phyloP scores from a whole-genome alignment of 2,888 invertebrate species.

The Scaptodrosophila latifasciaeformis region DNA sequence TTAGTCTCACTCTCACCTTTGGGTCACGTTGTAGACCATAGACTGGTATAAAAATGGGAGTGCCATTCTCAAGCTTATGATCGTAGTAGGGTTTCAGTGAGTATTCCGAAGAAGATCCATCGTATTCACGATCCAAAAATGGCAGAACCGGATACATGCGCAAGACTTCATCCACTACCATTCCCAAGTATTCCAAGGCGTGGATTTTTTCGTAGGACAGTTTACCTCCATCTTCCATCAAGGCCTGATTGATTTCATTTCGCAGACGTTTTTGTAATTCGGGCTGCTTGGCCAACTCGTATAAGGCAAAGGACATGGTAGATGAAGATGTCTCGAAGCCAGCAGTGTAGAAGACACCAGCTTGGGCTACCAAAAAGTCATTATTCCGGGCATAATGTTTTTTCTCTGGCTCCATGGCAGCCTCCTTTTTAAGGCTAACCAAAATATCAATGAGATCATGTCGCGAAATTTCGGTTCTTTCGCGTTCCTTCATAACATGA shows the following conservation, averaged over 20 bases:
- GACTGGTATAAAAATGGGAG: constrained; percentile 70
- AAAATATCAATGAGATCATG: constrained; percentile 77
- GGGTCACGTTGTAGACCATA: constrained; percentile 72
- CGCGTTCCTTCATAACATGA: constrained; percentile 74
- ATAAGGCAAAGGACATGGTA: constrained; percentile 74
- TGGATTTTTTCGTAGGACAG: constrained; percentile 74
- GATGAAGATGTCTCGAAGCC: constrained; percentile 74
- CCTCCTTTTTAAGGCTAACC: constrained; percentile 72
- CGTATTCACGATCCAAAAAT: constrained; percentile 71
- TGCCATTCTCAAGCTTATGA: constrained; percentile 60
- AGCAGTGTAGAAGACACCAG: constrained; percentile 71
- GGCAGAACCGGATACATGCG: constrained; percentile 73
- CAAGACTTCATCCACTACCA: constrained; percentile 73
- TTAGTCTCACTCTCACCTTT: constrained; percentile 51
- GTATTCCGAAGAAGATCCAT: constrained; percentile 40
- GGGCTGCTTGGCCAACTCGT: constrained; percentile 73
- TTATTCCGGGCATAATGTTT: constrained; percentile 46
- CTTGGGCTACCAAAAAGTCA: constrained; percentile 72
- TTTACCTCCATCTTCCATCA: constrained; percentile 68
- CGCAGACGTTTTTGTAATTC: constrained; percentile 74
- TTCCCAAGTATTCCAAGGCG: constrained; percentile 74
- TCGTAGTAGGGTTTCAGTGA: constrained; percentile 69
- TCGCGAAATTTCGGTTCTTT: constrained; percentile 69
- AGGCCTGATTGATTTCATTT: constrained; percentile 73
- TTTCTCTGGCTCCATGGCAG: constrained; percentile 30